Evolutionary conservation across 2,888 invertebrate genomes (phyloP).

Genomic region (Lissonota sp.): DNA sequence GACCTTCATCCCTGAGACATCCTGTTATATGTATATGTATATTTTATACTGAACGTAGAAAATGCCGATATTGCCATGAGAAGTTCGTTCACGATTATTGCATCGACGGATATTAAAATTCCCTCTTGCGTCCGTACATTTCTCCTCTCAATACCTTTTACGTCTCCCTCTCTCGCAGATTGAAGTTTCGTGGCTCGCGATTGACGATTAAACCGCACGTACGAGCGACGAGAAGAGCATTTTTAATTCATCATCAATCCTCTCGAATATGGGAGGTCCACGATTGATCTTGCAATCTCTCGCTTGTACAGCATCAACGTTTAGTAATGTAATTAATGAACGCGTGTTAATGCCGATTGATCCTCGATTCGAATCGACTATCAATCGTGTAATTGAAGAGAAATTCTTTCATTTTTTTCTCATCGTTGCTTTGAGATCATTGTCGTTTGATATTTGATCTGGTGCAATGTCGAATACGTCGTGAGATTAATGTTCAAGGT

Average conservation of each 20-base stretch:
- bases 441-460: too few relatives aligned
- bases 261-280: slow-evolving; percentile 64
- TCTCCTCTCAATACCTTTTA: slow-evolving; percentile 8
- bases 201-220: slow-evolving; percentile 47
- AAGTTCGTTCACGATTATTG: slow-evolving; percentile 42
- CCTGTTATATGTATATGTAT: slow-evolving; percentile 14
- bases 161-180: slow-evolving; percentile 20
- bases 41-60: slow-evolving; percentile 13
- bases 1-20: too few relatives aligned
- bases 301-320: slow-evolving; percentile 24
- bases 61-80: slow-evolving; percentile 40
- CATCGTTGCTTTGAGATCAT: too few relatives aligned
- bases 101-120: slow-evolving; percentile 65
- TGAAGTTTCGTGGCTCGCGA: slow-evolving; percentile 48
- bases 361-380: too few relatives aligned
- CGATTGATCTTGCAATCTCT: slow-evolving; percentile 11
- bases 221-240: slow-evolving; percentile 35
- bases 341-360: too few relatives aligned
- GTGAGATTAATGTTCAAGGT: too few relatives aligned
- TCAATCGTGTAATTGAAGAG: too few relatives aligned
- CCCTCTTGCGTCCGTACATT: slow-evolving; percentile 42
- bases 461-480: too few relatives aligned
- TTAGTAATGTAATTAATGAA: slow-evolving; percentile 39
- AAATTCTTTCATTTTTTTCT: too few relatives aligned
- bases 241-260: slow-evolving; percentile 57